phyloP scores from a whole-genome alignment of 2,113 vertebrate genomes.

The Nycticebus coucang region DNA sequence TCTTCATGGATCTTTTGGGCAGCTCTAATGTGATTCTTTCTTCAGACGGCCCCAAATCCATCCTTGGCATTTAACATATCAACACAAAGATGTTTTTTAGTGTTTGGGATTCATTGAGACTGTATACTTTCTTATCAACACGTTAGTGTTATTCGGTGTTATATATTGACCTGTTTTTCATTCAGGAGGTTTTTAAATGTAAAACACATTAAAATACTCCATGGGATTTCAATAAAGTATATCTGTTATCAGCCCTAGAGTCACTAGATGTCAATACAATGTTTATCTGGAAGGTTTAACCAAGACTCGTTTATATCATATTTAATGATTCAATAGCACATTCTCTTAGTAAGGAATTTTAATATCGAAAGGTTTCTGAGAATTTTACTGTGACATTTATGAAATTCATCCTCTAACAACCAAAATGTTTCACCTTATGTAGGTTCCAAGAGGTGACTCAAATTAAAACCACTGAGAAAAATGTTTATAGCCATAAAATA shows the following conservation, averaged over 20 bases:
- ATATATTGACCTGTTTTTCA: not conserved
- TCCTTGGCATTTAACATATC: not conserved
- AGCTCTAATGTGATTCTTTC: not conserved
- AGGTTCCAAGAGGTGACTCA: conserved; percentile 28
- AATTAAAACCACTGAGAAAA: conserved; percentile 58
- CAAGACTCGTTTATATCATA: conserved; percentile 51
- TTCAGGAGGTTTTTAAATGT: conserved; percentile 11
- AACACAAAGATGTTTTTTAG: not conserved
- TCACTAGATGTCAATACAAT: conserved; percentile 65
- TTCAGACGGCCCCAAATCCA: not conserved
- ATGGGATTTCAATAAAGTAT: not conserved
- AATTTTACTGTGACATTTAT: conserved; percentile 17
- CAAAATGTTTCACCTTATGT: conserved; percentile 5
- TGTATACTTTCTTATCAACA: conserved; percentile 3
- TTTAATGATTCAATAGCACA: conserved; percentile 49
- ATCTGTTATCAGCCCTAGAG: conserved; percentile 63
- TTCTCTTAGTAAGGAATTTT: conserved; percentile 43
- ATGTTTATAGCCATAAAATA: conserved; percentile 1
- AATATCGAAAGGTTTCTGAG: conserved; percentile 34
- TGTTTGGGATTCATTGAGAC: not conserved
- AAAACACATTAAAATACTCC: not conserved
- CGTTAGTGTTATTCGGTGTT: not conserved
- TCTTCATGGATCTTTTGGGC: not conserved
- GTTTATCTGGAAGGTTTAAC: conserved; percentile 70
- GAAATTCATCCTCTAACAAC: conserved; percentile 20